Evolutionary conservation across 2,888 invertebrate species (phyloP).

Genomic region (Thecophora atra): DNA sequence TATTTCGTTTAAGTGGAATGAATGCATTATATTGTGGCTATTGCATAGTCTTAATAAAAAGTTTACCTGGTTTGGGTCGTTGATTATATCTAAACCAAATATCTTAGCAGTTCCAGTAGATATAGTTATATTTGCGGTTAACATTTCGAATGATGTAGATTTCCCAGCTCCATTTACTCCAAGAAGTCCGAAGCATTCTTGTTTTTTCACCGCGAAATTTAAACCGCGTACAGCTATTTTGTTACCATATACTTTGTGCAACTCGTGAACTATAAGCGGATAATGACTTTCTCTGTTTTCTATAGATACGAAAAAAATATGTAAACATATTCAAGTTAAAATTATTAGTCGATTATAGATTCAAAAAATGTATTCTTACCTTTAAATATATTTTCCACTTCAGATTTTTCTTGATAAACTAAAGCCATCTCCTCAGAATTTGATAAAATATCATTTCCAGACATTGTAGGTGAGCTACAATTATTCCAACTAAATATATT

Average conservation of each 20-base stretch:
- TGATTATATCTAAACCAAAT: constrained; percentile 62
- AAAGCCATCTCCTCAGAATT: constrained; percentile 46
- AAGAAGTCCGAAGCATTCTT: constrained; percentile 84
- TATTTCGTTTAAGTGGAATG: too few relatives aligned
- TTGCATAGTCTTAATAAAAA: not conserved
- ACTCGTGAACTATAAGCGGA: constrained; percentile 69
- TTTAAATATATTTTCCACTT: constrained; percentile 50
- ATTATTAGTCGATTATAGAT: not conserved
- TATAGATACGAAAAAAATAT: not conserved
- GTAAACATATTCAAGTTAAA: not conserved
- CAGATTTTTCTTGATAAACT: constrained; percentile 52
- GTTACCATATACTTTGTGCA: constrained; percentile 71
- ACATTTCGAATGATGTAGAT: constrained; percentile 85
- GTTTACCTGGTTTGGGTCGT: constrained; percentile 49
- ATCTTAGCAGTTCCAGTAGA: constrained; percentile 67
- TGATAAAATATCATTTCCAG: constrained; percentile 25
- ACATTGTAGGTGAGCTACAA: constrained; percentile 43
- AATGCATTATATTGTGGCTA: too few relatives aligned
- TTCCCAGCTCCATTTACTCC: constrained; percentile 92
- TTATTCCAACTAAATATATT: constrained; percentile 43
- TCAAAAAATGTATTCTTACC: constrained; percentile 41
- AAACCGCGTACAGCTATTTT: constrained; percentile 73
- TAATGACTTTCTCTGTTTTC: constrained; percentile 56
- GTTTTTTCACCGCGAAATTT: constrained; percentile 73
- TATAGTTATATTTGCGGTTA: constrained; percentile 74